phyloP scores from a whole-genome alignment of 2,888 invertebrate genomes.

The Cerastoderma edule region DNA sequence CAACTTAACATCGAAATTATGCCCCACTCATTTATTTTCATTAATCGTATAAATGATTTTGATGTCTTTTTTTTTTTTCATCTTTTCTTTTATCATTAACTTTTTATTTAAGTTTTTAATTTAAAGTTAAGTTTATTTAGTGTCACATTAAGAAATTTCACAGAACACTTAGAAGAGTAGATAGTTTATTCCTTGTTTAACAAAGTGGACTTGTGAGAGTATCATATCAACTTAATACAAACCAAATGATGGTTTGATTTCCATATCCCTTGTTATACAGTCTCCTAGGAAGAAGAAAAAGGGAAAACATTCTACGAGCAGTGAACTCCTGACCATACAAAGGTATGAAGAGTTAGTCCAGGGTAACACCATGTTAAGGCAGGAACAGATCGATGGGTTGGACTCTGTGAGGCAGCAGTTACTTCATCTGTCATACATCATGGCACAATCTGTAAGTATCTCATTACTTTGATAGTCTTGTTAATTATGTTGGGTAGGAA shows the following conservation, averaged over 20 bases:
- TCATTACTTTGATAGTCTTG: no score
- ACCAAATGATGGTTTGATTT: background rate
- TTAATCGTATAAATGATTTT: no score
- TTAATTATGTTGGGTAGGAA: no score
- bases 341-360: constrained; percentile 21
- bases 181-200: background rate
- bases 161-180: no score
- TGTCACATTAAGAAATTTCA: no score
- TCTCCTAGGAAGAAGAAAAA: constrained; percentile 10
- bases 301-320: background rate
- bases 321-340: background rate
- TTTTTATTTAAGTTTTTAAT: no score
- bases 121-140: no score
- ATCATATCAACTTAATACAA: background rate
- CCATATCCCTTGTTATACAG: background rate
- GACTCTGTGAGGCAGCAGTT: background rate
- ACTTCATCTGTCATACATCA: constrained; percentile 1
- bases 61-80: no score
- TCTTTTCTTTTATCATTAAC: no score
- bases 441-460: constrained; percentile 14
- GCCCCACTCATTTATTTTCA: no score
- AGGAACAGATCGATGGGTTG: background rate
- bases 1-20: no score
- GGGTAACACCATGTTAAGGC: background rate
- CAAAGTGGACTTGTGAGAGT: background rate